phyloP scores from a whole-genome alignment of 1,140 invertebrate species.

The Drosophila sp. region DNA sequence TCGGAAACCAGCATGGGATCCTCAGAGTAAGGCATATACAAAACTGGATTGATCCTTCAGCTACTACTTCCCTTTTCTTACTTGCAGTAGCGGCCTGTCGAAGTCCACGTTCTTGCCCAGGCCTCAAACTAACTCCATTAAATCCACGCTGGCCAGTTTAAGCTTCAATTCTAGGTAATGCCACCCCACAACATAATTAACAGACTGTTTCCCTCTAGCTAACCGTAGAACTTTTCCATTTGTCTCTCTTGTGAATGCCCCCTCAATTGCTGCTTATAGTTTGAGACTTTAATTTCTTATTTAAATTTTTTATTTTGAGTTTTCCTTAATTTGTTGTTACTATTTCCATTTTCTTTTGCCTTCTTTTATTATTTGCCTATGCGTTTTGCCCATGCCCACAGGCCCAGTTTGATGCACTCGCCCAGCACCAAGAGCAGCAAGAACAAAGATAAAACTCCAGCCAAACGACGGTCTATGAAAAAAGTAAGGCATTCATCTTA shows the following conservation, averaged over 20 bases:
- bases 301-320: conserved; percentile 41
- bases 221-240: conserved; percentile 21
- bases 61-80: not conserved
- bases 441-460: conserved; percentile 76
- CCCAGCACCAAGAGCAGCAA: conserved; percentile 79
- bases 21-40: conserved; percentile 71
- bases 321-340: conserved; percentile 48
- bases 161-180: conserved; percentile 75
- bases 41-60: not conserved
- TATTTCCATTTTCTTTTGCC: conserved; percentile 48
- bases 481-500: conserved; percentile 50
- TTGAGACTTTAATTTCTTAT: conserved; percentile 54
- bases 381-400: conserved; percentile 30
- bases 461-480: conserved; percentile 76
- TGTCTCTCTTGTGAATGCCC: conserved; percentile 13
- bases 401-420: conserved; percentile 68
- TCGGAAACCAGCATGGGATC: conserved; percentile 83
- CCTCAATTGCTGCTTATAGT: conserved; percentile 39
- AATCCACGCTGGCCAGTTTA: conserved; percentile 78
- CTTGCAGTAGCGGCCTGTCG: conserved; percentile 77
- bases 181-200: not conserved
- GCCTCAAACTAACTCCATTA: conserved; percentile 78
- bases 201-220: conserved; percentile 26
- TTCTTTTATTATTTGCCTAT: conserved; percentile 43
- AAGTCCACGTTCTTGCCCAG: conserved; percentile 76